A percentile compares a stretch with the other conserved stretches of the same genome.
Evolutionary conservation across 2,888 invertebrate species (phyloP).

Genomic region (Heliconius hortense): DNA sequence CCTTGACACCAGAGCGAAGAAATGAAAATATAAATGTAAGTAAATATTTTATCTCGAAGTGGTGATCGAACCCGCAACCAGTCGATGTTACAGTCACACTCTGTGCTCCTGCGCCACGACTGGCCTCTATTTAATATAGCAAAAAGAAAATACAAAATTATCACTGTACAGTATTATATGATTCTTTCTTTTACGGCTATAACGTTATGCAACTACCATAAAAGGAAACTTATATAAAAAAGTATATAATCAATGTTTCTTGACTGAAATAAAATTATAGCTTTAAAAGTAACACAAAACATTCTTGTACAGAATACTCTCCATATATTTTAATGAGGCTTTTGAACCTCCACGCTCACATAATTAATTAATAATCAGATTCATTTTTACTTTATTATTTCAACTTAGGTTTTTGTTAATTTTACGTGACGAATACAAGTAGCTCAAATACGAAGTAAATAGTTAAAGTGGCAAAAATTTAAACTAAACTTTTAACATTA

Average conservation of each 20-base stretch:
- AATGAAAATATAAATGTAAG: no score
- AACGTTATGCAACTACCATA: no score
- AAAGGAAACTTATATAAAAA: no score
- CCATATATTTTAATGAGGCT: slow-evolving; percentile 14
- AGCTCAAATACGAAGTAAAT: neutral
- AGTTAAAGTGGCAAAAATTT: neutral
- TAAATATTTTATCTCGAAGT: no score
- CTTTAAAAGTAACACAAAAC: neutral
- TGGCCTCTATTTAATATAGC: no score
- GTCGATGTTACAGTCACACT: no score
- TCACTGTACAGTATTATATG: no score
- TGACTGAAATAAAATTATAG: neutral
- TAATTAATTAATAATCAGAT: neutral
- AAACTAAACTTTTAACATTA: neutral
- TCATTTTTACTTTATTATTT: slow-evolving; percentile 4
- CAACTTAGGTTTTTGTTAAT: neutral
- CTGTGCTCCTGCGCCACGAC: no score
- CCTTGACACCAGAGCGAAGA: no score
- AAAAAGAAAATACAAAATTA: no score
- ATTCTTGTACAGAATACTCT: neutral
- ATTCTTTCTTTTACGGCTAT: no score
- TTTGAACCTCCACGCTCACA: neutral
- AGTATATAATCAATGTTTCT: neutral
- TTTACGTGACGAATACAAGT: neutral
- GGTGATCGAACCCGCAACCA: no score